phyloP scores from a whole-genome alignment of 2,888 invertebrate genomes.

The Tinea trinotella region DNA sequence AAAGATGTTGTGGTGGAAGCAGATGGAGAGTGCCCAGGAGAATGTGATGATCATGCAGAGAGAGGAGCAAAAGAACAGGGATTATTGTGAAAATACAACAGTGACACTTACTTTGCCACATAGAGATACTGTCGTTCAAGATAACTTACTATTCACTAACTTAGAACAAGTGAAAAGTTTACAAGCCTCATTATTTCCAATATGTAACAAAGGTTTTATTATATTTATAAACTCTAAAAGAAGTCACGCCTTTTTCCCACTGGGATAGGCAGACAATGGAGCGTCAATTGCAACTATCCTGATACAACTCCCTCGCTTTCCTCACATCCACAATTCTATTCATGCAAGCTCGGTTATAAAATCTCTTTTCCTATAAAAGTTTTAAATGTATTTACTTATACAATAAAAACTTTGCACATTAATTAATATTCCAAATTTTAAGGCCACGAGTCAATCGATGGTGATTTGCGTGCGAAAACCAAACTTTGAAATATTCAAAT shows the following conservation, averaged over 20 bases:
- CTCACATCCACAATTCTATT: no score
- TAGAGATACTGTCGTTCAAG: slow-evolving; percentile 51
- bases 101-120: slow-evolving; percentile 46
- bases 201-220: slow-evolving; percentile 57
- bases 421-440: not conserved
- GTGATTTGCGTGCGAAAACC: not conserved
- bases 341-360: no score
- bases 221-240: no score
- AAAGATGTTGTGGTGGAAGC: slow-evolving; percentile 70
- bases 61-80: slow-evolving; percentile 48
- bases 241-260: no score
- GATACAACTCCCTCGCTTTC: no score
- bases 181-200: slow-evolving; percentile 78
- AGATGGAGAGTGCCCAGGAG: slow-evolving; percentile 49
- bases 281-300: no score
- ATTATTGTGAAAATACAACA: slow-evolving; percentile 48
- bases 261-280: no score
- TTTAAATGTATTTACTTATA: no score
- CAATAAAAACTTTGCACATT: no score
- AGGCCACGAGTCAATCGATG: not conserved
- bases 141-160: slow-evolving; percentile 54
- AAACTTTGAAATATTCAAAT: not conserved
- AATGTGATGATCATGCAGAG: slow-evolving; percentile 54
- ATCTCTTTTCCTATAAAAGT: no score
- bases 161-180: slow-evolving; percentile 74